phyloP scores from a whole-genome alignment of 1,140 invertebrate species.

The Caenorhabditis inopinata region DNA sequence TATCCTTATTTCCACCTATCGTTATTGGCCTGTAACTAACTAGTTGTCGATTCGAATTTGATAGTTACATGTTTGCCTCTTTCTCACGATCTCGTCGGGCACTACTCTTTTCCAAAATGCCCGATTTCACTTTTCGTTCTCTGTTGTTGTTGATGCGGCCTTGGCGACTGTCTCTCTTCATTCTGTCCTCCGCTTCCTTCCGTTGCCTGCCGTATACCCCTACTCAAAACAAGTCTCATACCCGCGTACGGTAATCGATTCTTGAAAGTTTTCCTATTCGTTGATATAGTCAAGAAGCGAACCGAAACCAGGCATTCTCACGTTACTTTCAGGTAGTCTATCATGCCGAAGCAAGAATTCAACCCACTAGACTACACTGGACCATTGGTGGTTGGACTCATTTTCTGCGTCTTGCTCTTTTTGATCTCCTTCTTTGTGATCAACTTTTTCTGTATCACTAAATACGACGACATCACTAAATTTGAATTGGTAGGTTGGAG shows the following conservation, averaged over 20 bases:
- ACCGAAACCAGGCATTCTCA: no score
- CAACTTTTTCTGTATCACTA: conserved; percentile 63
- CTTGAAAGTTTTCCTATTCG: neutral
- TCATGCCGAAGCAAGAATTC: conserved; percentile 63
- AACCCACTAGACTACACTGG: conserved; percentile 59
- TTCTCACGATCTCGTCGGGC: no score
- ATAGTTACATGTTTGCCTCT: neutral
- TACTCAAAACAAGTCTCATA: neutral
- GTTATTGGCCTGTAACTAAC: neutral
- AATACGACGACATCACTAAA: conserved; percentile 61
- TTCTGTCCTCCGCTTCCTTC: neutral
- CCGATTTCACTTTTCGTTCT: conserved; percentile 25
- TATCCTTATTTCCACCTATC: neutral
- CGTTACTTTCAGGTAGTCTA: no score
- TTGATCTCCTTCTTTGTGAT: conserved; percentile 60
- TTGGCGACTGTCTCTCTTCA: neutral
- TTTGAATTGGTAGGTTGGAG: conserved; percentile 57
- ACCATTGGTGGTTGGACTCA: conserved; percentile 56
- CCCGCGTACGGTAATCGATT: neutral
- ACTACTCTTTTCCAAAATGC: neutral
- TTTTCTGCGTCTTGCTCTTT: conserved; percentile 55
- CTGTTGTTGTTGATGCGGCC: neutral
- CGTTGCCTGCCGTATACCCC: neutral
- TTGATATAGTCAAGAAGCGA: no score
- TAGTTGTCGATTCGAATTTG: conserved; percentile 5